These are phyloP conservation scores for Pseudochromis fuscus DNA, from an alignment of 2,797 vertebrate species.

Conservation along the genomic window DNA sequence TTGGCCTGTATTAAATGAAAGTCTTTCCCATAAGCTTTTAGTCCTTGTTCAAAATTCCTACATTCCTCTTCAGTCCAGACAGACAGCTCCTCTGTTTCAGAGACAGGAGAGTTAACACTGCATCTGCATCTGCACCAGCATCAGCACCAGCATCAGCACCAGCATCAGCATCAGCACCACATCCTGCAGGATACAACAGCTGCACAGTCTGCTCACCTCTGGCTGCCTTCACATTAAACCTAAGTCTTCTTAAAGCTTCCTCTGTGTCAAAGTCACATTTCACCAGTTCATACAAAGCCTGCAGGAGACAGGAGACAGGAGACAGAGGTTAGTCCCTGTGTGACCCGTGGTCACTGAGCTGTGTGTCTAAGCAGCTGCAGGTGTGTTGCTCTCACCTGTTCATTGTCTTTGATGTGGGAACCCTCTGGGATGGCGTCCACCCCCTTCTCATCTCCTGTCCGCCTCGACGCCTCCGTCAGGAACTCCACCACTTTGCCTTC, in stretches of 20 bases:
- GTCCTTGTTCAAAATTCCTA: slow-evolving; percentile 95
- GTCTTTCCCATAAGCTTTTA: slow-evolving; percentile 97
- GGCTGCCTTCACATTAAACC: slow-evolving; percentile 95
- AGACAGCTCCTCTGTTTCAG: slow-evolving; percentile 91
- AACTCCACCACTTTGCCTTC: slow-evolving; percentile 95
- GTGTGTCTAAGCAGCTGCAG: neutral
- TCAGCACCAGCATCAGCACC: too few relatives aligned
- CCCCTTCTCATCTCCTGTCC: slow-evolving; percentile 94
- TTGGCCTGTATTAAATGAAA: slow-evolving; percentile 97
- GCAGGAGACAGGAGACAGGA: slow-evolving; percentile 43
- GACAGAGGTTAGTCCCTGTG: neutral
- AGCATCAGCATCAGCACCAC: too few relatives aligned
- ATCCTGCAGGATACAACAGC: neutral
- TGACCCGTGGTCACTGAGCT: too few relatives aligned
- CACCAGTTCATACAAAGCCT: slow-evolving; percentile 97
- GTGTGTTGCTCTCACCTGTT: slow-evolving; percentile 86
- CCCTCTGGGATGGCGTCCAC: slow-evolving; percentile 94
- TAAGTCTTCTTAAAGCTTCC: slow-evolving; percentile 94
- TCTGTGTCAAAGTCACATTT: slow-evolving; percentile 97
- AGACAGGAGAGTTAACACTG: slow-evolving; percentile 32
- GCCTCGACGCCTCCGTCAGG: slow-evolving; percentile 92
- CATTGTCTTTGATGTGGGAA: slow-evolving; percentile 97
- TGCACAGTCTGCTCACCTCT: slow-evolving; percentile 86
- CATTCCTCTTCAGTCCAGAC: slow-evolving; percentile 98
- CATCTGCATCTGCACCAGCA: too few relatives aligned